Percentiles rank a stretch among this genome's conserved stretches.
phyloP scores from a whole-genome alignment of 2,888 invertebrate species.

The Habrosyne pyritoides region DNA sequence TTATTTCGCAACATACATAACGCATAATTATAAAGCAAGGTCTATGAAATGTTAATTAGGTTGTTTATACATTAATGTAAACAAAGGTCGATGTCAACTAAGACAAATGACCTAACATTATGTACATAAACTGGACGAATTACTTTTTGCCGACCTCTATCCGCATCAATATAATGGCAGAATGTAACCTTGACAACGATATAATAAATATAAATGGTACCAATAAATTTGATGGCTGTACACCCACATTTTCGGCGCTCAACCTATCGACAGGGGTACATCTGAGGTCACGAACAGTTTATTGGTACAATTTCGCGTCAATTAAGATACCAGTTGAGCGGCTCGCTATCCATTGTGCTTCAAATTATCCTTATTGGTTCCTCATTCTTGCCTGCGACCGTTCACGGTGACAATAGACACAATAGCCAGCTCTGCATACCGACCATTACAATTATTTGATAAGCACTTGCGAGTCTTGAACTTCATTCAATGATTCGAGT shows the following conservation, averaged over 20 bases:
- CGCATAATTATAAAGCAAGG: not conserved
- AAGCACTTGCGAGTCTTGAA: not conserved
- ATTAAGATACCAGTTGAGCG: constrained; percentile 58
- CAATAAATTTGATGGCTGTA: constrained; percentile 10
- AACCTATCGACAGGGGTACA: constrained; percentile 46
- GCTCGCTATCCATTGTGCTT: constrained; percentile 56
- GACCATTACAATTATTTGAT: not conserved
- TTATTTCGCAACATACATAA: not conserved
- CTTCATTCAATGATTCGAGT: not conserved
- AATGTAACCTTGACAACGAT: constrained; percentile 9
- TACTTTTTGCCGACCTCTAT: not conserved
- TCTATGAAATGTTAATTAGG: not conserved
- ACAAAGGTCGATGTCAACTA: constrained; percentile 3
- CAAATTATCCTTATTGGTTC: constrained; percentile 78
- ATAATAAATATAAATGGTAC: constrained; percentile 9
- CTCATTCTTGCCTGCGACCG: constrained; percentile 54
- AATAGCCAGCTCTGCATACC: not conserved
- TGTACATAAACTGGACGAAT: not conserved
- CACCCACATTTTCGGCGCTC: constrained; percentile 38
- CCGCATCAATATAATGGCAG: not conserved
- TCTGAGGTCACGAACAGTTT: constrained; percentile 55
- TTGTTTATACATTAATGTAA: constrained; percentile 1
- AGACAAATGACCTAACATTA: not conserved
- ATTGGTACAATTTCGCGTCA: constrained; percentile 80
- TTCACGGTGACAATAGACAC: constrained; percentile 4